Percentiles rank a stretch among this genome's conserved stretches.
These are phyloP conservation scores for Eremobia ochroleuca DNA, from an alignment of 2,888 invertebrate species.

Conservation along the genomic window DNA sequence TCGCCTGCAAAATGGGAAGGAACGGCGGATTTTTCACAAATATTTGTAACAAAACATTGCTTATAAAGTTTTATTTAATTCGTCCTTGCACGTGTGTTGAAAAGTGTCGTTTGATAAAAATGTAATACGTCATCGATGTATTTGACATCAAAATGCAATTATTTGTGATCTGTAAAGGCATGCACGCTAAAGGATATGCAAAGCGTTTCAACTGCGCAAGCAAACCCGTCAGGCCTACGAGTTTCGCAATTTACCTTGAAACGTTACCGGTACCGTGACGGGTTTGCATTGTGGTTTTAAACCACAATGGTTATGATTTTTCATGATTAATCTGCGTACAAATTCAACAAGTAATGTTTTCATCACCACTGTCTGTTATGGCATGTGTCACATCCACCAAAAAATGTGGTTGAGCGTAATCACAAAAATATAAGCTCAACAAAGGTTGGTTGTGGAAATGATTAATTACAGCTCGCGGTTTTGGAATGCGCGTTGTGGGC, in stretches of 20 bases:
- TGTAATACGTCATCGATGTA: too few species aligned
- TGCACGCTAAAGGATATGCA: neutral
- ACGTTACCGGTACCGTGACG: neutral
- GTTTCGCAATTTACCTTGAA: constrained; percentile 9
- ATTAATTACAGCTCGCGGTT: constrained; percentile 94
- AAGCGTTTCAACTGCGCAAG: neutral
- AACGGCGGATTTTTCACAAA: neutral
- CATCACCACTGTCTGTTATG: constrained; percentile 13
- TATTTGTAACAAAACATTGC: neutral
- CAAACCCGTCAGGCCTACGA: neutral
- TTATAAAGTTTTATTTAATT: neutral
- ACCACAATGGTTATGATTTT: constrained; percentile 11
- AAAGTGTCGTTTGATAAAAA: neutral
- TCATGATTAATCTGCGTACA: neutral
- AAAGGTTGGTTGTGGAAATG: constrained; percentile 66
- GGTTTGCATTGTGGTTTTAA: neutral
- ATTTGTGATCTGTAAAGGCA: neutral
- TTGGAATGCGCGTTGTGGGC: constrained; percentile 98
- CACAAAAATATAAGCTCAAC: constrained; percentile 46
- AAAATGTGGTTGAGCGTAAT: constrained; percentile 45
- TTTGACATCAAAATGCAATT: too few species aligned
- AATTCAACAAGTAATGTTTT: constrained; percentile 37
- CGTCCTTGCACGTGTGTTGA: neutral
- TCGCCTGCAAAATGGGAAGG: neutral
- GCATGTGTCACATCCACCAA: constrained; percentile 24